Evolutionary conservation across 2,113 vertebrate genomes (phyloP), one percentile per base, ranked within the genome.

Genomic region (Pyrgilauda ruficollis): DNA sequence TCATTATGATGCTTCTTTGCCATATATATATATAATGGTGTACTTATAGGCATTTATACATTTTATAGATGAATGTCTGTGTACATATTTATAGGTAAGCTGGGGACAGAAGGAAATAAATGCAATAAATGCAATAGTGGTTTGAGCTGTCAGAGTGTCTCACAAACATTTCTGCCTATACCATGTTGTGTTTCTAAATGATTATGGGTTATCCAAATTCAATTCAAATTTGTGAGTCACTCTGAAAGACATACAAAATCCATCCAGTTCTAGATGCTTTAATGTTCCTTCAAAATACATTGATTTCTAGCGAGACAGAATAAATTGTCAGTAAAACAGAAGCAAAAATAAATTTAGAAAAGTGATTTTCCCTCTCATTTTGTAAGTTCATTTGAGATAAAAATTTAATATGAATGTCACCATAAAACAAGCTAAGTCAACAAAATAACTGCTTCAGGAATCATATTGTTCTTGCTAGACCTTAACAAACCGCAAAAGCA

Each of bases 371-470:
- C 61, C 19, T 30, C 20, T 47, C 20, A 70, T 87, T 96, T 79
- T 93, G 76, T 62, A 53, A 50, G 70, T 92, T 95, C 50, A 93
- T 66, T 86, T 86, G 72, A 95, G 39, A 33, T n/a, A 96, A 39
- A 95, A 92, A 83, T 35, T 89, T 79, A 79, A 90, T 92, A 93
- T 83, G 47, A 87, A 41, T 55, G 84, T 85, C 46, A 84, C 35
- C 88, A 70, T 91, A 81, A 89, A 90, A 79, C 67, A 93, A 87
- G 43, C 16, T 33, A 49, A 90, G 66, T 37, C 39, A 86, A 73
- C 52, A 62, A 90, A 91, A 93, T 13, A 10, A 69, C 21, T 3
- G 19, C 64, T 77, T 89, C 84, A 96, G 53, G n/a, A 84, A 31
- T 80, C 52, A 68, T 52, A 69, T 20, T 12, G 2, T 72, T 74